Percentiles rank a stretch among this genome's conserved stretches.
phyloP scores from a whole-genome alignment of 2,888 invertebrate species.

The Cephalotes varians region DNA sequence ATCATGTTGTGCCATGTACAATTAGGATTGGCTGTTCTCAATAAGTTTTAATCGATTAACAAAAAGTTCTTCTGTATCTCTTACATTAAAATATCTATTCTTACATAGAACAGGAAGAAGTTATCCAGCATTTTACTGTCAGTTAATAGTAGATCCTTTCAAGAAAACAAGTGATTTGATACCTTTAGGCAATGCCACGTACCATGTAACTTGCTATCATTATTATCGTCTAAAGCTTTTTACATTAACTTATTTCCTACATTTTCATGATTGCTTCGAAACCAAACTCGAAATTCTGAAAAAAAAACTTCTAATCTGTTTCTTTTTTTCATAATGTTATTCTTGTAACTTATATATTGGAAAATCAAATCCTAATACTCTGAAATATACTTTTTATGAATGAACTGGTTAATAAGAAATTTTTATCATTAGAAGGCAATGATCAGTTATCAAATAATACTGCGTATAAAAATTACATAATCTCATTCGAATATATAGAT shows the following conservation, averaged over 20 bases:
- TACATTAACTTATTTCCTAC: background rate
- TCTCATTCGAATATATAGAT: conserved; percentile 9
- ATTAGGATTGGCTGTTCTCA: conserved; percentile 22
- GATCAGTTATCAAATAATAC: conserved; percentile 37
- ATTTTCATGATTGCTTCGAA: background rate
- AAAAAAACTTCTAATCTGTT: conserved; percentile 9
- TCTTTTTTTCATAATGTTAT: background rate
- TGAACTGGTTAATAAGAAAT: conserved; percentile 6
- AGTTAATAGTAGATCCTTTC: background rate
- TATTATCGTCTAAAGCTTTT: conserved; percentile 27
- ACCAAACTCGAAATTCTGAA: background rate
- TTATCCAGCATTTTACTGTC: background rate
- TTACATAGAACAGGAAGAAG: conserved; percentile 11
- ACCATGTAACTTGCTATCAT: background rate
- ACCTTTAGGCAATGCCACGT: background rate
- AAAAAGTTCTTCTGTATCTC: background rate
- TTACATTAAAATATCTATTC: background rate
- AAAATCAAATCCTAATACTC: conserved; percentile 13
- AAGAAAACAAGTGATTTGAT: background rate
- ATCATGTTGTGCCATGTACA: conserved; percentile 45
- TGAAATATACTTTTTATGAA: conserved; percentile 43
- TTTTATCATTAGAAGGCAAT: conserved; percentile 46
- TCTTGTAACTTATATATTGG: background rate
- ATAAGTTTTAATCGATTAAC: conserved; percentile 35
- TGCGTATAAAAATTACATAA: conserved; percentile 43